phyloP scores from a whole-genome alignment of 2,888 invertebrate genomes.

The Macrophya annulata region DNA sequence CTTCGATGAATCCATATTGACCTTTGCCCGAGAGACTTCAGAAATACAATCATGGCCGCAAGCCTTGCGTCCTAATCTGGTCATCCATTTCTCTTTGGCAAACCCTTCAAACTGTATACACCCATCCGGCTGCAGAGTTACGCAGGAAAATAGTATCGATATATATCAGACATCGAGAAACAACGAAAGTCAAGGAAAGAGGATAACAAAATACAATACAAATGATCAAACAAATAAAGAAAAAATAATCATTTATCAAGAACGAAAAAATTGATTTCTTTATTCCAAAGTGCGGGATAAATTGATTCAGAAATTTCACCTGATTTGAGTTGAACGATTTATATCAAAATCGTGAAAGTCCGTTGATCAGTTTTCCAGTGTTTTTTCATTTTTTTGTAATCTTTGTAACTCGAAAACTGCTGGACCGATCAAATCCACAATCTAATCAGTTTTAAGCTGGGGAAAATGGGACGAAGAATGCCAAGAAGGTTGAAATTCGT shows the following conservation, averaged over 20 bases:
- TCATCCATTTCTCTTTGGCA: constrained; percentile 40
- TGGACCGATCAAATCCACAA: too few relatives aligned
- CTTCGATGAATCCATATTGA: constrained; percentile 20
- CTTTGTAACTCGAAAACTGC: too few relatives aligned
- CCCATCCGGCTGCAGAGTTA: not conserved
- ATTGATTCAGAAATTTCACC: too few relatives aligned
- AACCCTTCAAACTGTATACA: constrained; percentile 6
- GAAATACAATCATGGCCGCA: constrained; percentile 28
- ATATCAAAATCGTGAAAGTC: too few relatives aligned
- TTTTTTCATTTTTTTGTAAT: too few relatives aligned
- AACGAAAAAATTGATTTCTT: too few relatives aligned
- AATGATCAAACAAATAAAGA: too few relatives aligned
- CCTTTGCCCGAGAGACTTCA: not conserved
- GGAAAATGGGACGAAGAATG: too few relatives aligned
- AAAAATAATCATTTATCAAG: too few relatives aligned
- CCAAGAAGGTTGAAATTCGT: not conserved
- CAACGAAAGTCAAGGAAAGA: not conserved
- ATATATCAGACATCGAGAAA: not conserved
- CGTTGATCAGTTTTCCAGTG: too few relatives aligned
- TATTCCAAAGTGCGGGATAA: not conserved
- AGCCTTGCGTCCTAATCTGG: constrained; percentile 39
- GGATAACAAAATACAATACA: not conserved
- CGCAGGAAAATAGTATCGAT: constrained; percentile 16
- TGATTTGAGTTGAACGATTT: too few relatives aligned
- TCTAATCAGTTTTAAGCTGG: too few relatives aligned